Percentiles rank a stretch among this genome's conserved stretches.
phyloP scores from a whole-genome alignment of 2,888 invertebrate genomes.

The Agriopis aurantiaria region DNA sequence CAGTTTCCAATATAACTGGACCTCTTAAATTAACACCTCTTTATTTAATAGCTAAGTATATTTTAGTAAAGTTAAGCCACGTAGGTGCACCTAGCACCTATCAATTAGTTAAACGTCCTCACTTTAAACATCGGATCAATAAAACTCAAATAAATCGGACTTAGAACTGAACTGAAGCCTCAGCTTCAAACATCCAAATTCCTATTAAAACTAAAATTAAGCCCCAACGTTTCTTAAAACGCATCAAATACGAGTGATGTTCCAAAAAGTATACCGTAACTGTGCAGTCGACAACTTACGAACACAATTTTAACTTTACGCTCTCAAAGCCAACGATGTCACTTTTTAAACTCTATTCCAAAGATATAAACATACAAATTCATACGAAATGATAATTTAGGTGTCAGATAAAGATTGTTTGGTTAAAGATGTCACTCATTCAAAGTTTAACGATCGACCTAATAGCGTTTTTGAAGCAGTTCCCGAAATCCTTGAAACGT shows the following conservation, averaged over 20 bases:
- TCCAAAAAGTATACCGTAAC: slow-evolving; percentile 77
- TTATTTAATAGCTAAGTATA: neutral
- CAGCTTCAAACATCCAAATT: slow-evolving; percentile 65
- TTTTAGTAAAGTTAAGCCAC: slow-evolving; percentile 2
- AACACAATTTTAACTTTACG: slow-evolving; percentile 54
- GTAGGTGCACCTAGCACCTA: slow-evolving; percentile 31
- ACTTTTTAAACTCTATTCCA: slow-evolving; percentile 27
- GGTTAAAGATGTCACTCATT: slow-evolving; percentile 83
- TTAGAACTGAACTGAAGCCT: slow-evolving; percentile 57
- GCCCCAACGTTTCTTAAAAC: slow-evolving; percentile 74
- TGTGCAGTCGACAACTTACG: slow-evolving; percentile 76
- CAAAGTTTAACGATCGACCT: slow-evolving; percentile 84
- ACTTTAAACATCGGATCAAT: slow-evolving; percentile 49
- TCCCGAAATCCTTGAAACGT: slow-evolving; percentile 84
- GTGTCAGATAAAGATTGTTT: slow-evolving; percentile 52
- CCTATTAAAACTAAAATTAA: slow-evolving; percentile 78
- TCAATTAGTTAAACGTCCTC: slow-evolving; percentile 50
- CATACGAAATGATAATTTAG: neutral
- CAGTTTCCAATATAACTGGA: too few species aligned
- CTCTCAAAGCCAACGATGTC: neutral
- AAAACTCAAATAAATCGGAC: slow-evolving; percentile 61
- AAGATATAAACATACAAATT: slow-evolving; percentile 47
- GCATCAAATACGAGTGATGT: slow-evolving; percentile 78
- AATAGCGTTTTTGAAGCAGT: slow-evolving; percentile 83
- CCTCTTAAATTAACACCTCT: neutral